phyloP scores from a whole-genome alignment of 1,140 invertebrate genomes.

The Aphelenchoides besseyi region DNA sequence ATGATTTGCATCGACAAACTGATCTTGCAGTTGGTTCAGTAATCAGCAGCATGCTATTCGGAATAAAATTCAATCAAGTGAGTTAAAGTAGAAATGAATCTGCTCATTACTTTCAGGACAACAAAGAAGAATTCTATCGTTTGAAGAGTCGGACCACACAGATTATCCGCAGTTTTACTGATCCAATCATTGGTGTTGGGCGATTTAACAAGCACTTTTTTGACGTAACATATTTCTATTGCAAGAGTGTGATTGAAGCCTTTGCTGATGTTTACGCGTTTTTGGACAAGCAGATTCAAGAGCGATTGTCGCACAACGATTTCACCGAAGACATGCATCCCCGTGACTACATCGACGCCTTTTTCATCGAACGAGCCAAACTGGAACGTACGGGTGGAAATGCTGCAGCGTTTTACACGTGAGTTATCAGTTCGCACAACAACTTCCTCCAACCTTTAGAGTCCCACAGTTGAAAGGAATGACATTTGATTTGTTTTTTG shows the following conservation, averaged over 20 bases:
- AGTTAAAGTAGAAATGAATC: not conserved
- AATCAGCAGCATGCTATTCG: constrained; percentile 39
- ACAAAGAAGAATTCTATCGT: constrained; percentile 14
- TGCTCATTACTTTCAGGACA: not conserved
- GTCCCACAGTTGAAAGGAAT: constrained; percentile 11
- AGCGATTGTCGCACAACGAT: not conserved
- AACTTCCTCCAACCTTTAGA: not conserved
- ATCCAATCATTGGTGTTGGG: not conserved
- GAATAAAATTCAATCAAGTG: constrained; percentile 37
- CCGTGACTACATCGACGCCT: constrained; percentile 23
- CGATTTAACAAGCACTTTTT: constrained; percentile 13
- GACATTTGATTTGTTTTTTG: constrained; percentile 22
- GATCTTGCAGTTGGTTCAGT: constrained; percentile 40
- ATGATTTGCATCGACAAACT: constrained; percentile 29
- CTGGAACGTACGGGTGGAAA: not conserved
- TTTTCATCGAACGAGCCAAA: constrained; percentile 3
- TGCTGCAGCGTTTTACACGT: constrained; percentile 16
- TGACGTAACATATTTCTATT: not conserved
- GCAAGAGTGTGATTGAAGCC: not conserved
- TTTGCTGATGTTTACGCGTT: constrained; percentile 12
- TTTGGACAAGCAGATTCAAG: constrained; percentile 1
- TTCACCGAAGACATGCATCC: not conserved
- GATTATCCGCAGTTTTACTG: not conserved
- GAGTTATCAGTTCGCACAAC: not conserved
- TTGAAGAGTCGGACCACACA: not conserved